Base-by-base conservation (phyloP, 2,113 vertebrate genomes). In the Ptychochromis oligacanthus region DNA sequence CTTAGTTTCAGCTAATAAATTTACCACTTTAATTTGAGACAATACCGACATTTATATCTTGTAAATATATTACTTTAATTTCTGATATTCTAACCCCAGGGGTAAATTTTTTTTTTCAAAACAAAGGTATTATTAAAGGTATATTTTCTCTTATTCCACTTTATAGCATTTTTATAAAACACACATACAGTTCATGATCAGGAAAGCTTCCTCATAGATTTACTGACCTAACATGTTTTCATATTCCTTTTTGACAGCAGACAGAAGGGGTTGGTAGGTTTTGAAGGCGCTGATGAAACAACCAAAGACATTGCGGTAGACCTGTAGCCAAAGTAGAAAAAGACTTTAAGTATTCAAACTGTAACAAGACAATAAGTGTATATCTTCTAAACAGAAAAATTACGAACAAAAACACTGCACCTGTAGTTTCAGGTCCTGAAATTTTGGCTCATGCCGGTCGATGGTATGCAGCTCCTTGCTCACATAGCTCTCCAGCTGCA, bases 231-330 rank as follows among this genome's bases (percentile, higher is more conserved):
- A 86, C n/a, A 96, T 96, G 26, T 92, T 60, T 85, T 97, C 97
- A 87, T 97, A 97, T 36, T 97, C 97, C 43, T 96, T 96, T 94
- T 97, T 98, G 90, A 98, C 96, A 75, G 95, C 95, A 78, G 95
- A 95, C 4, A 98, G 91, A 87, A 98, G 80, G 20, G 96, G 96
- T 86, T 96, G 97, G 87, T 97, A 98, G 1, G 96, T 97, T 95
- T 94, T 97, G 90, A 97, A 97, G 83, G 93, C 95, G 67, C 96
- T 96, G 88, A 97, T 96, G 88, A 97, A 96, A 91, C 91, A 95
- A 24, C 95, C 95, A 92, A 97, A 97, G 84, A 95, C 92, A 36
- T 95, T 94, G 87, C 95, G 95, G 83, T 96, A 97, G 74, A 96
- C 95, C 97, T 98, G 80, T n/a, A 81, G 60, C 55, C 79, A 84